Evolutionary conservation across 2,888 invertebrate genomes (phyloP).

Genomic region (Baronia brevicornis): DNA sequence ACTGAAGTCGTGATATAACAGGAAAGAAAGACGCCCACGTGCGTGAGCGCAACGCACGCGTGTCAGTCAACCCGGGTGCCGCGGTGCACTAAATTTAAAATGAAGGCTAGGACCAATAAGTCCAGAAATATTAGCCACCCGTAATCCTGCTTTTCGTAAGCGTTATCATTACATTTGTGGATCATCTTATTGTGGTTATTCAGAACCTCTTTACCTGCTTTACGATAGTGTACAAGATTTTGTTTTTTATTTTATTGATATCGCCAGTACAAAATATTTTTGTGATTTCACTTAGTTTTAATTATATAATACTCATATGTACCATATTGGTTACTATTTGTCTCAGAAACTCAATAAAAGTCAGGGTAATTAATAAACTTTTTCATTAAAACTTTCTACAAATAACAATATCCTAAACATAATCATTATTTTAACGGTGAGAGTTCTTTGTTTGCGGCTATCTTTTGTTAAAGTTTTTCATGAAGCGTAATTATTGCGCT

Average conservation of each 20-base stretch:
- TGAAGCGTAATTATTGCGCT: too few relatives aligned
- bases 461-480: too few relatives aligned
- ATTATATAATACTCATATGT: too few relatives aligned
- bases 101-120: constrained; percentile 22
- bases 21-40: constrained; percentile 16
- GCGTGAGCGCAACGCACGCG: constrained; percentile 35
- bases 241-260: background rate
- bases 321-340: too few relatives aligned
- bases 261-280: background rate
- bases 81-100: constrained; percentile 52
- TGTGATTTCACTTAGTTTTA: too few relatives aligned
- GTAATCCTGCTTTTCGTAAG: constrained; percentile 12
- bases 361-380: too few relatives aligned
- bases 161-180: background rate
- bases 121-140: constrained; percentile 13
- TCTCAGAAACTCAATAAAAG: too few relatives aligned
- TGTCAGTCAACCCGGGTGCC: constrained; percentile 41
- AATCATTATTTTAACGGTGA: too few relatives aligned
- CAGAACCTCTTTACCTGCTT: constrained; percentile 7
- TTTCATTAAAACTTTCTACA: too few relatives aligned
- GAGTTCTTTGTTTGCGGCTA: too few relatives aligned
- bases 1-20: too few relatives aligned
- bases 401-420: too few relatives aligned
- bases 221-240: background rate
- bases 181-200: constrained; percentile 8